Base-by-base conservation (phyloP, 1,140 invertebrate species). In the Orius insidiosus region DNA sequence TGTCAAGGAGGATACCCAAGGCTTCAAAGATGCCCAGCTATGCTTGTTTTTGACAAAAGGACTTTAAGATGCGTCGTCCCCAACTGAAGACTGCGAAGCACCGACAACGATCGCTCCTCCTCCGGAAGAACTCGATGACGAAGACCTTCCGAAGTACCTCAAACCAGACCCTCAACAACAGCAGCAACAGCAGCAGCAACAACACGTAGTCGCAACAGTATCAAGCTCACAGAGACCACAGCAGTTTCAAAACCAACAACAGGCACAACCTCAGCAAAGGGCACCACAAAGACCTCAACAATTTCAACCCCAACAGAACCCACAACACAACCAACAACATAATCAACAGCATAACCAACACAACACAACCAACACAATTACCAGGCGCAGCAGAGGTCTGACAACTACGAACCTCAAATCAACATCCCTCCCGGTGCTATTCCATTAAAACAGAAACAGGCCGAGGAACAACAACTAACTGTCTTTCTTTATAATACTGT, bases 1-100 rank as follows among this genome's bases (percentile, higher is more conserved):
- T 92, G 86, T 57, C 85, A 90, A 60, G 86, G 85, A 24, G 87
- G 86, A 2, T 92, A 92, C 60, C 86, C 86, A 13, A 76, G 85
- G 52, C 72, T 92, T 0, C 85, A 89, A 58, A 68, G 85, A 36
- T 89, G 86, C 60, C 85, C 86, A 0, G 86, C 86, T 18, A 87
- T 86, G 75, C 61, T 92, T 50, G 86, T 89, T 1, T 89, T 92
- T 63, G 85, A 89, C 65, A 74, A 81, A 52, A 68, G 78, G 41
- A 80, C 81, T 0, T 61, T 86, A 46, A 69, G 85, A 48, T 92
- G 87, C 61, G 85, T 87, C 1, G 81, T 85, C 1, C 84, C 84
- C 85, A 2, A 87, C 85, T 18, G 85, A 85, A 54, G 85, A 88
- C 53, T 88, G 82, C 55, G 82, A 86, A 53, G 69, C 84, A 5